These are phyloP conservation scores for Micrasema minimum DNA, from an alignment of 1,140 invertebrate species.

Conservation along the genomic window DNA sequence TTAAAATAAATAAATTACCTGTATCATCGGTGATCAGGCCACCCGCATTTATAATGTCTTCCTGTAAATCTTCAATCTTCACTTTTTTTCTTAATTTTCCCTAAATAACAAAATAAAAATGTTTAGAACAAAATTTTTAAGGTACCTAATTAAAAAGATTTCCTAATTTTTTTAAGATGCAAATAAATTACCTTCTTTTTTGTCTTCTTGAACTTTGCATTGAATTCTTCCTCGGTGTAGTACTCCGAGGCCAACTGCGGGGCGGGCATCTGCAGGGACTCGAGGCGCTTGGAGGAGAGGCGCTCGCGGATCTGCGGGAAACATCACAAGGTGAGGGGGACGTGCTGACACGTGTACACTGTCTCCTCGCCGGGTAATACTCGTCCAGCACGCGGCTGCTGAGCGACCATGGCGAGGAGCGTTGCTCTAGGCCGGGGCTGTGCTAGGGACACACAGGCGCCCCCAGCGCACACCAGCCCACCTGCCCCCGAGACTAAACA, in stretches of 20 bases:
- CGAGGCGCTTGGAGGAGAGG: constrained; percentile 76
- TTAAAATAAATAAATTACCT: no score
- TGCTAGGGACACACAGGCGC: not conserved
- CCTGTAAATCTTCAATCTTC: constrained; percentile 65
- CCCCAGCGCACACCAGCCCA: no score
- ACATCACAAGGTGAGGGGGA: no score
- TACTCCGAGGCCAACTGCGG: constrained; percentile 88
- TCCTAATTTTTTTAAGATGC: no score
- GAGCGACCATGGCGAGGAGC: constrained; percentile 9
- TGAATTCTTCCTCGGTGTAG: constrained; percentile 84
- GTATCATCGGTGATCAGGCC: constrained; percentile 61
- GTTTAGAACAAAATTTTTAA: no score
- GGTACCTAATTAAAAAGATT: no score
- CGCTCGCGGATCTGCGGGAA: constrained; percentile 65
- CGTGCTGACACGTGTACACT: not conserved
- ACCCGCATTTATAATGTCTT: constrained; percentile 57
- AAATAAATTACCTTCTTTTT: constrained; percentile 89
- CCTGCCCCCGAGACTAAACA: no score
- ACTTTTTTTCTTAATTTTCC: constrained; percentile 67
- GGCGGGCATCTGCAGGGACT: constrained; percentile 75
- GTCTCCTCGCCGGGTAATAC: constrained; percentile 18
- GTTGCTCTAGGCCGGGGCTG: not conserved
- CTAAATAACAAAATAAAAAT: constrained; percentile 53
- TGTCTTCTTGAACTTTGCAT: constrained; percentile 91
- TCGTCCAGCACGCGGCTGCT: not conserved